Base-by-base conservation (phyloP, 2,888 invertebrate species). In the Ophion obscuratus region DNA sequence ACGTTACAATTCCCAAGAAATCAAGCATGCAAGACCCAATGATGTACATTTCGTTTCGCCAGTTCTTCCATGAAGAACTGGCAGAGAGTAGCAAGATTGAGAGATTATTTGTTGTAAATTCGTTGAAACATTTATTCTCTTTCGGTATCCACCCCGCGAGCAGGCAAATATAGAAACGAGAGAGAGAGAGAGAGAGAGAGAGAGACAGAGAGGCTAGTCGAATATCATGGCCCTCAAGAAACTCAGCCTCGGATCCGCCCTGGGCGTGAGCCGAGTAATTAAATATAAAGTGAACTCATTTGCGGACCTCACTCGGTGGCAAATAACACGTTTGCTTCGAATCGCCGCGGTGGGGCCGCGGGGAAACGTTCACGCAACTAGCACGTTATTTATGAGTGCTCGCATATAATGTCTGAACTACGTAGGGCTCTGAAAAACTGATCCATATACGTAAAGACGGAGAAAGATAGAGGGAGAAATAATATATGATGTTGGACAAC, bases 271-370 rank as follows among this genome's bases (percentile, higher is more conserved):
- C 88, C 90, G 89, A 91, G 91, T 93, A 93, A 93, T 94, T 93
- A 94, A 93, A 93, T 93, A 91, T 91, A 92, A 93, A 92, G 92
- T 93, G 93, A 92, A 92, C 92, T 92, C 93, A 93, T 93, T 93
- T 93, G 92, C 91, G 91, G 91, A 92, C 91, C 91, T 91, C 91
- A 89, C 91, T 91, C 91, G 85, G 92, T 93, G 92, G 93, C 93
- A 92, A 92, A 92, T 93, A 93, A 93, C 92, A 93, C 91, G 92
- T 92, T 81, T 93, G 88, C 88, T 87, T 87, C 71, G 66, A 70
- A 27, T 62, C 36, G n/a, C 64, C 57, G 73, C 61, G 64, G 71
- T 40, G 36, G 77, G 77, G 64, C 7, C 6, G 20, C 68, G 24
- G 27, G 40, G 24, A 27, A 20, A 47, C 66, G 61, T n/a, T 17